These are phyloP conservation scores for Zygogramma bicolorata DNA, from an alignment of 2,888 invertebrate genomes.

Conservation along the genomic window DNA sequence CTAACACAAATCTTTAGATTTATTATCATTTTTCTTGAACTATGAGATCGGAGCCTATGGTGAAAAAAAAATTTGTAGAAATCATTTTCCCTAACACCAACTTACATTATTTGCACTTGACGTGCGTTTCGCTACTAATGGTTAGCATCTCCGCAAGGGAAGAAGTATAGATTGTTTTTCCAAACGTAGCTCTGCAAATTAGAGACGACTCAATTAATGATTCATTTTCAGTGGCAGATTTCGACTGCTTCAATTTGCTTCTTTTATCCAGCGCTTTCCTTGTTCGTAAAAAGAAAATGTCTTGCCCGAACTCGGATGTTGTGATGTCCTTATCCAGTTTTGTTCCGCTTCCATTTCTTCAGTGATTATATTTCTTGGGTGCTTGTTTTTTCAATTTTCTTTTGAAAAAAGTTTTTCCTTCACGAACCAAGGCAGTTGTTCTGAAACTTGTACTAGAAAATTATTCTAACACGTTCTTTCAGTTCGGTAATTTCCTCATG, in stretches of 20 bases:
- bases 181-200: no score
- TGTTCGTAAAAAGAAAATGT: not conserved
- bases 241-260: not conserved
- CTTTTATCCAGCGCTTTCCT: not conserved
- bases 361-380: not conserved
- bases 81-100: no score
- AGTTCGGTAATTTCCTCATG: not conserved
- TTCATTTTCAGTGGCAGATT: not conserved
- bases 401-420: not conserved
- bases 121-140: no score
- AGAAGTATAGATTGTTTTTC: no score
- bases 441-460: not conserved
- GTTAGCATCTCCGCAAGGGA: no score
- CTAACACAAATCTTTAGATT: no score
- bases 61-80: no score
- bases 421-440: not conserved
- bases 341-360: not conserved
- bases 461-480: not conserved
- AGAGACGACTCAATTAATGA: not conserved
- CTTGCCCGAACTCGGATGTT: not conserved
- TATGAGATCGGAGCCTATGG: no score
- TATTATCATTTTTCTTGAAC: no score
- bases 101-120: no score
- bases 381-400: not conserved
- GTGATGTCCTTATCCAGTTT: not conserved